Conservation (phyloP, 1,140 invertebrate genomes). For the Neodiprion fabricii region DNA sequence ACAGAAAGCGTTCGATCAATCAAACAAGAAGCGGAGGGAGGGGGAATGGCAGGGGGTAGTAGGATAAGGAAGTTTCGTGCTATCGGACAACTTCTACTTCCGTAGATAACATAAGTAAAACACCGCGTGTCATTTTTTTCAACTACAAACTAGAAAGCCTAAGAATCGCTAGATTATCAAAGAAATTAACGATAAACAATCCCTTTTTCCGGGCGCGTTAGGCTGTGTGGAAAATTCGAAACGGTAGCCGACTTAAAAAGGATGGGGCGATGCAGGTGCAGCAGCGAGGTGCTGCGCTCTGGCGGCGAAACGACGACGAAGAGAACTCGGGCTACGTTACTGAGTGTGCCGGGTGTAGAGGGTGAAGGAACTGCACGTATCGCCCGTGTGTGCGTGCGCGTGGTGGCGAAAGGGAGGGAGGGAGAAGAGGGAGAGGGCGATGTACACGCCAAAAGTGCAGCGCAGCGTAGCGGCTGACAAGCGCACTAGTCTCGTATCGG, state of each 20-base stretch:
- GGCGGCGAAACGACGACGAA: background rate
- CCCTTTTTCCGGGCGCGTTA: too few species aligned
- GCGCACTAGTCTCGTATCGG: too few species aligned
- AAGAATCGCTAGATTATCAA: background rate
- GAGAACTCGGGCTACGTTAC: too few species aligned
- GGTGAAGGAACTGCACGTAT: slow-evolving; percentile 6
- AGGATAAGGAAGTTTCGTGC: background rate
- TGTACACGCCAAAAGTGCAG: too few species aligned
- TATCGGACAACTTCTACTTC: background rate
- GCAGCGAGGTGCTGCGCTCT: slow-evolving; percentile 2
- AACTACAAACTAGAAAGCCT: background rate
- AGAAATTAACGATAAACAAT: too few species aligned
- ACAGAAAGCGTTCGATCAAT: background rate
- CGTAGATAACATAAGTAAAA: background rate
- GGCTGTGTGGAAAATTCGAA: background rate
- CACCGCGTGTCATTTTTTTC: too few species aligned
- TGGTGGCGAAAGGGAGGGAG: background rate
- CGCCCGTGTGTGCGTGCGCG: background rate
- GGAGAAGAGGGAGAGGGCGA: background rate
- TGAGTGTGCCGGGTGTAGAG: background rate
- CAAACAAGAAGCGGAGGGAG: background rate
- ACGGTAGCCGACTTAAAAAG: background rate
- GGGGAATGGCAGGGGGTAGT: background rate
- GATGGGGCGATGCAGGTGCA: background rate
- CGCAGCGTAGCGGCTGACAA: too few species aligned